phyloP scores from a whole-genome alignment of 1,140 invertebrate genomes.

The Penaeus indicus region DNA sequence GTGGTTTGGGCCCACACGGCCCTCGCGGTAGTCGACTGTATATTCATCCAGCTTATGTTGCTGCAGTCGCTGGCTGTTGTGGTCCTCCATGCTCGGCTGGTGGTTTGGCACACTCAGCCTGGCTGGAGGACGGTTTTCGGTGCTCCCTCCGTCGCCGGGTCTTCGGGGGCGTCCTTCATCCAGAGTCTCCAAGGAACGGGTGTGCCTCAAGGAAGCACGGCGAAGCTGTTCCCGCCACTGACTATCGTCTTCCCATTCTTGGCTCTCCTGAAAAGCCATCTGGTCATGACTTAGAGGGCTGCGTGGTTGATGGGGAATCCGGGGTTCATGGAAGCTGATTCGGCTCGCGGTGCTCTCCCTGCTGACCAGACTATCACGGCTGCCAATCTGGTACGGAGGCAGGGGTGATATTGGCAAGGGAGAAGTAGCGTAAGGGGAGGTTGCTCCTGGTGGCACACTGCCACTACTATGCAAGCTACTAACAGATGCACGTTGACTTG shows the following conservation, averaged over 20 bases:
- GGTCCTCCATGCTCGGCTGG: constrained; percentile 19
- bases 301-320: constrained; percentile 37
- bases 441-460: constrained; percentile 43
- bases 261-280: constrained; percentile 71
- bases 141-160: constrained; percentile 47
- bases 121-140: constrained; percentile 72
- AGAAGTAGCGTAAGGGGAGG: constrained; percentile 49
- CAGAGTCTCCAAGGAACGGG: constrained; percentile 71
- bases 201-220: constrained; percentile 83
- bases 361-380: constrained; percentile 49
- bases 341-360: constrained; percentile 59
- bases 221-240: constrained; percentile 85
- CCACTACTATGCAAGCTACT: constrained; percentile 58
- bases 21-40: constrained; percentile 64
- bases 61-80: constrained; percentile 63
- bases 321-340: constrained; percentile 41
- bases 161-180: constrained; percentile 64
- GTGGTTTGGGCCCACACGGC: constrained; percentile 46
- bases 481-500: constrained; percentile 57
- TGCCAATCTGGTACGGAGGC: constrained; percentile 44
- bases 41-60: constrained; percentile 70
- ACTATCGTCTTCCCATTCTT: constrained; percentile 86
- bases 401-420: constrained; percentile 44
- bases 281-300: neutral
- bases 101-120: constrained; percentile 72